Evolutionary conservation across 2,113 vertebrate species (phyloP), one percentile per base, ranked within the genome.

Genomic region (Cynocephalus volans): DNA sequence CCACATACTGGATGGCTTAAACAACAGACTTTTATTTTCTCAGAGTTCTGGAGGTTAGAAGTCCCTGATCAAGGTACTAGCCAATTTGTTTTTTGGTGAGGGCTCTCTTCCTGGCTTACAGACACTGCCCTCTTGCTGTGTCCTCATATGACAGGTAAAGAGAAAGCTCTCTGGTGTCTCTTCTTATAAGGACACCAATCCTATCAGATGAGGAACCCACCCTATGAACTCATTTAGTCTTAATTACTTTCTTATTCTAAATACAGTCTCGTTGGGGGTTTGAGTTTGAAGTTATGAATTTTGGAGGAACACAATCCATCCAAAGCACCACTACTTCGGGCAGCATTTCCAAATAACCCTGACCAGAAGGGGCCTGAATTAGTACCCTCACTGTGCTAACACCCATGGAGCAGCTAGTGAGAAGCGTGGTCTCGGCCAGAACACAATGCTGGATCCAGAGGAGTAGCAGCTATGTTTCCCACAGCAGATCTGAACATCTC

Each of bases 21-120:
- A 88, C 10, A 52, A 95, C 15, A 96, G 69, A 92, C 82, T 65
- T 28, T 84, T 50, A 86, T 87, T 94, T 92, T 84, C 62, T 62
- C 48, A 19, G 58, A 45, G 18, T 76, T 76, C 50, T 77, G 12
- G 23, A 73, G 9, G 19, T 50, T 67, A 45, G 14, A 65, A 52
- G 54, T 58, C 36, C 21, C 58, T 21, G 19, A 50, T 50, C 50
- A 79, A 62, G 15, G 36, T 33, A 58, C 41, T 50, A 84, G 26
- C 5, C 9, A 17, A 94, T 79, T 60, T n/a, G 17, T 31, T 52
- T 84, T 76, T 28, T 58, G 69, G 41, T 50, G 31, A 79, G 26
- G 50, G 41, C 23, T 92, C 76, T 79, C n/a, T 23, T 83, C 54
- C n/a, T 75, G 23, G 41, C 41, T 41, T 41, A 41, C 1, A 36